Evolutionary conservation across 2,888 invertebrate species (phyloP).

Genomic region (Nesidiocoris tenuis): DNA sequence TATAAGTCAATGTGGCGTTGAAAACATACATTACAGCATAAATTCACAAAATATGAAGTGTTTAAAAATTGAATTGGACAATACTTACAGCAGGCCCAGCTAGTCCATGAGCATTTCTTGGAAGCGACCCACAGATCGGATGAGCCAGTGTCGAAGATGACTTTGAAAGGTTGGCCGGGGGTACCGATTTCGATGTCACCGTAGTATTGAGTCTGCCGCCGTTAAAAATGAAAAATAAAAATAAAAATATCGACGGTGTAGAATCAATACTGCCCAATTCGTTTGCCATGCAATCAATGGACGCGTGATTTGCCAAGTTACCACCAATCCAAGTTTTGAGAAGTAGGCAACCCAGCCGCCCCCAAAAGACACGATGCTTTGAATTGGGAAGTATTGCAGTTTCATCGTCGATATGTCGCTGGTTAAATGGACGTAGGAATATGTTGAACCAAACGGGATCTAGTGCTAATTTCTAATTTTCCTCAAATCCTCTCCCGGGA

Average conservation of each 20-base stretch:
- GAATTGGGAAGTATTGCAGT: no score
- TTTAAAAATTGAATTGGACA: background rate
- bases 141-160: constrained; percentile 97
- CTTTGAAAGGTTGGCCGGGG: constrained; percentile 88
- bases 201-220: constrained; percentile 27
- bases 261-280: no score
- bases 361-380: no score
- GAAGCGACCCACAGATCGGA: constrained; percentile 99
- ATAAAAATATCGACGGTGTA: no score
- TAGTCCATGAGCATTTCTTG: constrained; percentile 90
- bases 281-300: no score
- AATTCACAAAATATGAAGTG: background rate
- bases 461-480: no score
- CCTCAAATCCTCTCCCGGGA: no score
- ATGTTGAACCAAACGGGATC: background rate
- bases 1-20: no score
- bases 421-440: background rate
- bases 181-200: constrained; percentile 79
- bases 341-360: no score
- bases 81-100: constrained; percentile 81
- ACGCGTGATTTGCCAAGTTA: no score
- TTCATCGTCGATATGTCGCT: background rate
- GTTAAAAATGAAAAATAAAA: background rate
- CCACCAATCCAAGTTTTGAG: no score
- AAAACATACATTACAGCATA: no score